Base-by-base conservation (phyloP, 2,888 invertebrate genomes). In the Hypomecis atomaria region DNA sequence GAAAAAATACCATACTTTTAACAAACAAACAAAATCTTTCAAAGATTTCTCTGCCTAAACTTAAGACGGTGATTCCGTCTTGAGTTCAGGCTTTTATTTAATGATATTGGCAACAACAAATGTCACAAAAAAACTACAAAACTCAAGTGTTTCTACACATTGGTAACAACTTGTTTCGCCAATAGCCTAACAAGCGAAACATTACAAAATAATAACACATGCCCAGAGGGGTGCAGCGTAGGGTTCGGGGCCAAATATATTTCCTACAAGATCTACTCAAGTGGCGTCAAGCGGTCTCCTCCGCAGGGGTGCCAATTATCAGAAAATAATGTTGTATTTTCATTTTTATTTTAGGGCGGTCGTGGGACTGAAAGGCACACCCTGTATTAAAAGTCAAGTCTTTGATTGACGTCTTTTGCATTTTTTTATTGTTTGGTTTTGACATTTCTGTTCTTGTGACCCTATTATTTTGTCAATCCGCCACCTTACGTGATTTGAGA, bases 301-400 rank as follows among this genome's bases (percentile, higher is more conserved):
- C 92, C 79, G 84, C 85, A 89, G 92, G 92, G 92, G 89, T 85
- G 90, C 92, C 92, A 92, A 92, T 92, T 92, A 91, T 87, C 81
- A 84, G 76, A 80, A 89, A 90, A 91, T 90, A 92, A 89, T 89
- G 87, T 90, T 89, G 66, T 89, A 88, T 89, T 90, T 88, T 84
- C 77, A 84, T 88, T 90, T 92, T 90, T 90, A 90, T 91, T 92
- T 91, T 88, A 89, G 91, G 92, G 91, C 89, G 90, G 88, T 87
- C 88, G 90, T 90, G 91, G 90, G 92, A 92, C 88, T 86, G 92
- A 82, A 86, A 92, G 81, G 87, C 76, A 92, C 83, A 92, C 91
- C 89, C 84, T 87, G 80, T 81, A 92, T 91, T 92, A 92, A 89
- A 85, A 80, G 79, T 84, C 83, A 84, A 86, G 81, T 82, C 81